These are phyloP conservation scores for Gorsachius goisagi DNA, from an alignment of 2,113 vertebrate genomes.

Conservation along the genomic window DNA sequence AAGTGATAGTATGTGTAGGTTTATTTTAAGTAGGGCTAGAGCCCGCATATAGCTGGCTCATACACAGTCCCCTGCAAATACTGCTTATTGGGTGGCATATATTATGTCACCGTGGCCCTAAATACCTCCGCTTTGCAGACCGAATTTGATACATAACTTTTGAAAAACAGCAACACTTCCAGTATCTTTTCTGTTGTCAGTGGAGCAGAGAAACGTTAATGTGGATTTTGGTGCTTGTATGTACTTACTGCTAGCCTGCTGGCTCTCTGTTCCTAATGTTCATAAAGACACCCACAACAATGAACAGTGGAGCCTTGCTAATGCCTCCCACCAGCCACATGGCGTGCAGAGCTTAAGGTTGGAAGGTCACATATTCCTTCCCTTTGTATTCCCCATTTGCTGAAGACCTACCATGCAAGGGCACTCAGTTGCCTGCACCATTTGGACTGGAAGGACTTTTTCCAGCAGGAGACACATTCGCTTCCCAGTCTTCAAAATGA, in stretches of 20 bases:
- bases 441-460: background rate
- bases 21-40: constrained; percentile 5
- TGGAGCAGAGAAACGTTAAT: background rate
- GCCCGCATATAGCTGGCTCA: background rate
- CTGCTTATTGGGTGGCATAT: background rate
- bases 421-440: background rate
- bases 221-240: constrained; percentile 32
- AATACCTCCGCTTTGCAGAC: background rate
- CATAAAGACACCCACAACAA: constrained; percentile 62
- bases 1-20: background rate
- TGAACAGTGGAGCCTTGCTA: background rate
- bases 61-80: background rate
- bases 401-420: background rate
- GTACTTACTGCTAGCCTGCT: constrained; percentile 1
- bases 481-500: background rate
- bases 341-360: constrained; percentile 29
- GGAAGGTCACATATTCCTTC: constrained; percentile 46
- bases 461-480: background rate
- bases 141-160: background rate
- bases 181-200: background rate
- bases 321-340: constrained; percentile 53
- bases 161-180: background rate
- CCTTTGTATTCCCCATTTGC: background rate
- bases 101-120: background rate
- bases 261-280: constrained; percentile 34